Base-by-base conservation (phyloP, 2,797 vertebrate genomes). In the Eulemur mongoz region DNA sequence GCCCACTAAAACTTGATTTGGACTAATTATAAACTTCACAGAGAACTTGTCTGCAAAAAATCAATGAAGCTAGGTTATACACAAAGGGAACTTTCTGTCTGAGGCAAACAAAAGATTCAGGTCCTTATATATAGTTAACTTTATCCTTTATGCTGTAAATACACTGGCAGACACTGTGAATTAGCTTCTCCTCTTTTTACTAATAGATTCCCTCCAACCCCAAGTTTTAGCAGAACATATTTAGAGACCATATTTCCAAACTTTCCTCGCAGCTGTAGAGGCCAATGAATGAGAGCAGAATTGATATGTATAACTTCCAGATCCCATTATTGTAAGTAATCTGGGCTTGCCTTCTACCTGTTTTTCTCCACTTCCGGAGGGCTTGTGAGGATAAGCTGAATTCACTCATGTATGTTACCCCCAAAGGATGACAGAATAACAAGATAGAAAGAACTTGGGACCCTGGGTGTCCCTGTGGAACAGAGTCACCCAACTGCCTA, bases 1-100 rank as follows among this genome's bases (percentile, higher is more conserved):
- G 15, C 25, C 12, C n/a, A 75, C 8, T 50, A n/a, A 20, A 70
- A 70, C 20, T 79, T 76, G 27, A 88, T 67, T 52, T 76, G 38
- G 80, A 73, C 35, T 92, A 84, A 92, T 76, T 38, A 65, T 50
- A 95, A 89, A 92, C 10, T 84, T 86, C 38, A 87, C 57, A 70
- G 61, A 90, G 30, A 75, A 90, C 5, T 14, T 73, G 14, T 91
- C 61, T 85, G 67, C 5, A 73, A 30, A 67, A 69, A 54, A 61
- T 30, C 75, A 52, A 61, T 70, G 43, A 57, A 54, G 23, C 30
- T 52, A 38, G 9, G n/a, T 92, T 89, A 85, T 30, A n/a, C 35
- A 20, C 25, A 80, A 80, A 61, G 17, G 43, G 7, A 91, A 59
- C 45, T 89, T 97, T 63, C 72, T 91, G n/a, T 63, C 22, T 61